Conservation (phyloP, 1,140 invertebrate species). For the Gryllus bimaculatus region DNA sequence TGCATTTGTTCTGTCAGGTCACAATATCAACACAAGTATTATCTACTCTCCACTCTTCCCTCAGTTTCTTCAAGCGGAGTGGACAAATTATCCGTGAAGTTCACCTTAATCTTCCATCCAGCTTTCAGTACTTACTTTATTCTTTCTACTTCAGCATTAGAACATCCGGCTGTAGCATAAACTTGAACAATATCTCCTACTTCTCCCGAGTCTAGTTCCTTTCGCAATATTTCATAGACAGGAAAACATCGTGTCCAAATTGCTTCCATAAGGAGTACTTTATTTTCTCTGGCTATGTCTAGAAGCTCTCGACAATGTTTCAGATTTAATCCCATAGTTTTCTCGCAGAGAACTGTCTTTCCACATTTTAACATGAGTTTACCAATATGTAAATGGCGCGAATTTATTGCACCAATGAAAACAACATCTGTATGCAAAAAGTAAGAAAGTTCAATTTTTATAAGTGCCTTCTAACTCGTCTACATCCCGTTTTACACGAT, state of each 20-base stretch:
- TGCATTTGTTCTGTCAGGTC: no score
- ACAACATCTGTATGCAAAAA: conserved; percentile 55
- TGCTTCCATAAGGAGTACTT: conserved; percentile 74
- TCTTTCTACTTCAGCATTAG: conserved; percentile 45
- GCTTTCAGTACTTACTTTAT: conserved; percentile 40
- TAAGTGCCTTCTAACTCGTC: no score
- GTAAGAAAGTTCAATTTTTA: no score
- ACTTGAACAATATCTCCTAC: conserved; percentile 65
- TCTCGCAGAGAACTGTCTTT: conserved; percentile 78
- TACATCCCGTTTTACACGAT: no score
- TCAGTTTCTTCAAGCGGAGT: no score
- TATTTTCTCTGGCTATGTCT: conserved; percentile 45
- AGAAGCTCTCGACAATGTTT: conserved; percentile 53
- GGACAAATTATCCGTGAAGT: no score
- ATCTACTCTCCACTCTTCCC: no score
- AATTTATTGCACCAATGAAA: conserved; percentile 64
- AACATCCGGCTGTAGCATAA: conserved; percentile 54
- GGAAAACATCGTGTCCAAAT: conserved; percentile 79
- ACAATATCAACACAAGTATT: no score
- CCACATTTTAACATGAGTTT: conserved; percentile 61
- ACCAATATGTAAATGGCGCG: conserved; percentile 52
- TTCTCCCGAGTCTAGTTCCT: conserved; percentile 45
- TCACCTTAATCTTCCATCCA: no score
- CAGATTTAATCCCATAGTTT: conserved; percentile 64
- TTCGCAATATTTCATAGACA: conserved; percentile 51